Evolutionary conservation across 2,888 invertebrate genomes (phyloP).

Genomic region (Thyatira batis): DNA sequence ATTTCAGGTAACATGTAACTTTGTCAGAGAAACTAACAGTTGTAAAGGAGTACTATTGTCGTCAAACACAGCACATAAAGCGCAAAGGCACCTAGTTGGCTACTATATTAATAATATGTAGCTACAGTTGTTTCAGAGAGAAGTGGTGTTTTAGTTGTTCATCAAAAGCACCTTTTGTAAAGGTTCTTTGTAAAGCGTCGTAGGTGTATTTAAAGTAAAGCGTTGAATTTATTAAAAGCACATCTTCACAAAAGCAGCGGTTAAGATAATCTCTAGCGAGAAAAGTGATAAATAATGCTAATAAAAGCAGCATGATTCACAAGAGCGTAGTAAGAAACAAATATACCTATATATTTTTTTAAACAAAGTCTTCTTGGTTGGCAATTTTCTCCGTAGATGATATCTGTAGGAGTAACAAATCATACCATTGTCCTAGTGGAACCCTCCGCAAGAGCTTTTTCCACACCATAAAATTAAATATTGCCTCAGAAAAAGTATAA

Average conservation of each 20-base stretch:
- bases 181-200: not conserved
- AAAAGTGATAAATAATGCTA: conserved; percentile 49
- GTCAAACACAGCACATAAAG: not conserved
- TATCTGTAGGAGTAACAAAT: conserved; percentile 66
- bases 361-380: conserved; percentile 30
- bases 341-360: conserved; percentile 46
- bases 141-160: not conserved
- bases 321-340: conserved; percentile 31
- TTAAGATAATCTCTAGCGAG: conserved; percentile 32
- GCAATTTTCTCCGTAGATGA: conserved; percentile 41
- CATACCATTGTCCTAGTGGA: conserved; percentile 64
- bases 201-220: too few relatives aligned
- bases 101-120: not conserved
- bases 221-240: not conserved
- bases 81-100: not conserved
- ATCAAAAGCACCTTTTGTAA: not conserved
- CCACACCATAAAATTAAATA: conserved; percentile 78
- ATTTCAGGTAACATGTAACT: not conserved
- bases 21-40: not conserved
- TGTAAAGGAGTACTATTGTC: not conserved
- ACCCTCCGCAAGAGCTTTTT: conserved; percentile 57
- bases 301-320: conserved; percentile 41
- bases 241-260: conserved; percentile 20
- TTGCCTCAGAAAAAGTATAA: conserved; percentile 56
- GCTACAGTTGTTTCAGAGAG: not conserved